A percentile compares a stretch with the other conserved stretches of the same genome.
Conservation (phyloP, 30 jellyfish, hydroid and myxozoan genomes). For the Sanderia malayensis region DNA sequence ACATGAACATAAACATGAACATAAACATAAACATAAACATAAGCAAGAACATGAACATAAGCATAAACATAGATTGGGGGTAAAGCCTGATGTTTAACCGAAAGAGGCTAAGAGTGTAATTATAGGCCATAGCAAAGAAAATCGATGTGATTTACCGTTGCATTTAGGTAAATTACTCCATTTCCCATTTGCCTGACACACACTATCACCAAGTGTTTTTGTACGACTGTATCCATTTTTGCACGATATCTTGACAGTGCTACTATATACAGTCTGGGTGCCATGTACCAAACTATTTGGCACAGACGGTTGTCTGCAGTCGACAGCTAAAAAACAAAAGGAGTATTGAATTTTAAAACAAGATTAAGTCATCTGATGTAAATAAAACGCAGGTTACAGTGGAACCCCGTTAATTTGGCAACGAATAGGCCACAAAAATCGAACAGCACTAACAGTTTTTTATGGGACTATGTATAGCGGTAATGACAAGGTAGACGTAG, state of each 20-base stretch:
- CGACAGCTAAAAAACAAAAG: background rate
- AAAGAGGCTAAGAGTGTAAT: too few relatives aligned
- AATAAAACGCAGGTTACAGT: too few relatives aligned
- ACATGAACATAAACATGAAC: too few relatives aligned
- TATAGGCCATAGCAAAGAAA: too few relatives aligned
- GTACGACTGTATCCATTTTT: background rate
- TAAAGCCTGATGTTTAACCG: too few relatives aligned
- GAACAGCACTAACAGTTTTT: background rate
- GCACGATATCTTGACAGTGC: background rate
- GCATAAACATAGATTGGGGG: too few relatives aligned
- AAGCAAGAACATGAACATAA: too few relatives aligned
- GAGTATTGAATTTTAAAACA: too few relatives aligned
- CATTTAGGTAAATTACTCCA: constrained; percentile 7
- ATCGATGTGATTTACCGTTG: background rate
- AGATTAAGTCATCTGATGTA: too few relatives aligned
- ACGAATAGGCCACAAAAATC: too few relatives aligned
- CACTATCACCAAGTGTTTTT: background rate
- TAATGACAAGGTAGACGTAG: background rate
- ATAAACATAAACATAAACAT: too few relatives aligned
- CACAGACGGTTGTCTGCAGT: background rate
- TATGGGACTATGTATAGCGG: background rate
- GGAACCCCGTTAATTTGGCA: too few relatives aligned
- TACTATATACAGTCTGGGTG: background rate
- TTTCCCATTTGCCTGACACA: background rate
- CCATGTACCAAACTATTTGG: background rate